Conservation (phyloP, 2,113 vertebrate genomes). For the Rhynchomys soricoides region DNA sequence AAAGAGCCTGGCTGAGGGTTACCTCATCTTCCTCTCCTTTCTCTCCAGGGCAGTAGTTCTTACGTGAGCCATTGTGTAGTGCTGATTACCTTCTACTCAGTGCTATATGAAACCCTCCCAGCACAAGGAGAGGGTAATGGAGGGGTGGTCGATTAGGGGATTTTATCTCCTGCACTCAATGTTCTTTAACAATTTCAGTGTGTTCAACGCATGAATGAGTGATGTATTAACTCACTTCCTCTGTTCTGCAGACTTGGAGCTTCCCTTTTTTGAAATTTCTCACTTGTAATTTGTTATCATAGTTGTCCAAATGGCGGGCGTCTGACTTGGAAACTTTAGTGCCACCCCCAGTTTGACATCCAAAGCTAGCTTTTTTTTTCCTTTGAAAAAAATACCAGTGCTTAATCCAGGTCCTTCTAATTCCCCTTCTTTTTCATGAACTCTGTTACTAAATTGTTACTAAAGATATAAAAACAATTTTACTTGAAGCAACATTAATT, state of each 20-base stretch:
- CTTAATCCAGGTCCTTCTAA: background rate
- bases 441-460: conserved; percentile 11
- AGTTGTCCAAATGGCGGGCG: background rate
- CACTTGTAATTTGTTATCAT: conserved; percentile 30
- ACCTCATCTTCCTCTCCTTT: background rate
- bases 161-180: background rate
- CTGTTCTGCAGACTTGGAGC: background rate
- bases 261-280: conserved; percentile 53
- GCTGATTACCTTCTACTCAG: background rate
- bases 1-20: background rate
- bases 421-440: conserved; percentile 32
- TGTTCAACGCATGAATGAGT: conserved; percentile 39
- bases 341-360: conserved; percentile 2
- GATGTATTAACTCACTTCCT: conserved; percentile 28
- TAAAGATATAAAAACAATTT: conserved; percentile 60
- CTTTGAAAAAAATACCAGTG: conserved; percentile 36
- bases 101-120: background rate
- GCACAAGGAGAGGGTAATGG: background rate
- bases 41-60: background rate
- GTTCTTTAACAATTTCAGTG: background rate
- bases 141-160: background rate
- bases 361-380: background rate
- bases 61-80: background rate
- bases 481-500: conserved; percentile 11
- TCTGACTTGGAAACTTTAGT: background rate